Base-by-base conservation (phyloP, 2,113 vertebrate species). In the Pachypanchax playfairii region DNA sequence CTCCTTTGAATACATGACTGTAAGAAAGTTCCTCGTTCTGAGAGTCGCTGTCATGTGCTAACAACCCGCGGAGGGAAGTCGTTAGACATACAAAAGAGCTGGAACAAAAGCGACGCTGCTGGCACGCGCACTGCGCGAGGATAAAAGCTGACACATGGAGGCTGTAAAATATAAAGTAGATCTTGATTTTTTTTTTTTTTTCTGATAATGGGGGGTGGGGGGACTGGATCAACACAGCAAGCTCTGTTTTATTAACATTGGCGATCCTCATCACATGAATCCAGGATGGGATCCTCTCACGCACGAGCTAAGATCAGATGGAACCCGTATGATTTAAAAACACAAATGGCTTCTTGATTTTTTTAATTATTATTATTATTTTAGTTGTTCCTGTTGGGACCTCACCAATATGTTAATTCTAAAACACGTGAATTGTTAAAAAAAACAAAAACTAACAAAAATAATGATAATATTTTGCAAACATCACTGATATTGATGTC, bases 41-140 rank as follows among this genome's bases (percentile, higher is more conserved):
- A 98, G 96, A 98, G 94, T 94, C 93, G 94, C 95, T 98, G 96
- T 98, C 96, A 98, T 93, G 91, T 93, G 93, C 95, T 98, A 97
- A 98, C 96, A 98, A 99, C 94, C 95, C 97, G 96, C 97, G 94
- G 94, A 97, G 97, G 96, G 97, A 98, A 98, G 96, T 98, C 96
- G 97, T 98, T 98, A 98, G 94, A 96, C 94, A 94, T 94, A 97
- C 95, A 98, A 95, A 96, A 95, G 93, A 94, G 90, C 94, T 87
- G 94, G 94, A 95, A 94, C 94, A 95, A 96, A n/a, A 95, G 95
- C 95, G 95, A 95, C 95, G 94, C 95, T 94, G 93, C 93, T 91
- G 94, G 90, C 93, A 92, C 94, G 94, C 80, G 93, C 93, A 92
- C 92, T 92, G 94, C 92, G 93, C 91, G 93, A 94, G 94, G 93